Evolutionary conservation across 1,140 invertebrate genomes (phyloP).

Genomic region (Popillia japonica): DNA sequence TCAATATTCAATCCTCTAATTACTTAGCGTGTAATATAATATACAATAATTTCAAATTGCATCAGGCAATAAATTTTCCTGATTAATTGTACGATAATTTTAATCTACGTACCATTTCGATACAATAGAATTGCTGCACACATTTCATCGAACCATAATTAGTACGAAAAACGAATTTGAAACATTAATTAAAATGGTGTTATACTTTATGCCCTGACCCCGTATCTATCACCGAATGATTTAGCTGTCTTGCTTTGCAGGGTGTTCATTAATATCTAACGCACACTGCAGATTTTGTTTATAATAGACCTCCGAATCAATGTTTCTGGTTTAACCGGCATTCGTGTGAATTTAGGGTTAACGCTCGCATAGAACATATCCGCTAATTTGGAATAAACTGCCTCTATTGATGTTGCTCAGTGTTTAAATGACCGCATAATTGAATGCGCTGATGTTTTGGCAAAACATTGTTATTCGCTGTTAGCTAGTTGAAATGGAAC

Average conservation of each 20-base stretch:
- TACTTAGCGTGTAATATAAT: no score
- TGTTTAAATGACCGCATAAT: conserved; percentile 34
- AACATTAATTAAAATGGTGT: neutral
- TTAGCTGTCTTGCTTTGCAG: neutral
- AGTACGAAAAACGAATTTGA: neutral
- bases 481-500: neutral
- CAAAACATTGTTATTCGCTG: conserved; percentile 23
- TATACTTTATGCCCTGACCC: neutral
- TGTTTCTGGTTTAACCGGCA: conserved; percentile 2
- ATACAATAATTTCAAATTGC: no score
- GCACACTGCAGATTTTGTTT: neutral
- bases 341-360: conserved; percentile 25
- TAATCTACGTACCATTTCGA: no score
- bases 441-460: conserved; percentile 27
- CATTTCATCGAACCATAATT: neutral
- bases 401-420: conserved; percentile 15
- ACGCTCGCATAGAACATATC: neutral
- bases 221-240: neutral
- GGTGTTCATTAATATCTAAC: neutral
- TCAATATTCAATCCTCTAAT: no score
- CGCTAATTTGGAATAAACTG: conserved; percentile 23
- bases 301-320: conserved; percentile 30
- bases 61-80: no score
- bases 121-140: no score
- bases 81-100: no score